Percentiles rank a stretch among this genome's conserved stretches.
phyloP scores from a whole-genome alignment of 1,140 invertebrate species.

The Apis cerana region DNA sequence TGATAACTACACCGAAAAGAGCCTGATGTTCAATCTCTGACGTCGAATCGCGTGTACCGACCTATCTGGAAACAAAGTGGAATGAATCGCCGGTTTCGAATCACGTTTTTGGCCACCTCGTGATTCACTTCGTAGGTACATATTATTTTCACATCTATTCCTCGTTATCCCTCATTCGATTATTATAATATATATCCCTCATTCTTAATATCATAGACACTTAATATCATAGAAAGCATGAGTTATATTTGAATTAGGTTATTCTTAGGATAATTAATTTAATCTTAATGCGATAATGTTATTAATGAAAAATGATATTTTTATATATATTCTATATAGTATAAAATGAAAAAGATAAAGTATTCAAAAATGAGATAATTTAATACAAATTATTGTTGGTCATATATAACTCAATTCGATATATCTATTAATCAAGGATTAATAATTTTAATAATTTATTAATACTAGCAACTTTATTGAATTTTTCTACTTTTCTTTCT shows the following conservation, averaged over 20 bases:
- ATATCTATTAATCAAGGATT: background rate
- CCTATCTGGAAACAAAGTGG: constrained; percentile 14
- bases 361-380: too few species aligned
- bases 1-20: constrained; percentile 34
- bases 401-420: too few species aligned
- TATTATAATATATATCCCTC: too few species aligned
- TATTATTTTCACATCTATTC: background rate
- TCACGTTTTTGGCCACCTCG: constrained; percentile 36
- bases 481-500: background rate
- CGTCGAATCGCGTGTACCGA: constrained; percentile 14
- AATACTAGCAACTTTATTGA: background rate
- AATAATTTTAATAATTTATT: background rate
- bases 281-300: too few species aligned
- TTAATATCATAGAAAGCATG: too few species aligned
- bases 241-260: too few species aligned
- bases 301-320: too few species aligned
- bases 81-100: constrained; percentile 47
- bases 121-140: constrained; percentile 51
- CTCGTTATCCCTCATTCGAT: too few species aligned
- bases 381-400: too few species aligned
- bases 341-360: too few species aligned
- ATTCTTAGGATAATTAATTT: too few species aligned
- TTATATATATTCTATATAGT: too few species aligned
- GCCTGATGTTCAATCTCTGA: constrained; percentile 43
- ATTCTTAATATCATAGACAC: background rate